Base-by-base conservation (phyloP, 2,113 vertebrate genomes). In the Myiagra hebetior region DNA sequence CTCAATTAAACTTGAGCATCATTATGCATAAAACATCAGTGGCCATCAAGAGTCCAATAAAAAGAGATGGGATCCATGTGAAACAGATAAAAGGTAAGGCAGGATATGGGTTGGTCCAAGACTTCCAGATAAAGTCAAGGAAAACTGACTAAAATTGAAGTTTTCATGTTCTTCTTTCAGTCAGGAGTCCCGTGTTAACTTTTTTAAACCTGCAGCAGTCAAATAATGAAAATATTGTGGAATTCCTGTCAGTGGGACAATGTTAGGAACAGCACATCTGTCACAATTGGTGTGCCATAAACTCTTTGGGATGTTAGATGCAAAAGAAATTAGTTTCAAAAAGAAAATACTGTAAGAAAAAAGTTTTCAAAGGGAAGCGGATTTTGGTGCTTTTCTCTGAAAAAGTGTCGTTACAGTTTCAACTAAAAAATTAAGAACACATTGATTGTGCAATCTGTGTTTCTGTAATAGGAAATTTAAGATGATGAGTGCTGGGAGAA, bases 1-100 rank as follows among this genome's bases (percentile, higher is more conserved):
- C 95, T 98, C 98, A 98, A 98, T 98, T 98, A 98, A 97, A 98
- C 97, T 96, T 91, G 94, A 97, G 96, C 96, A 98, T 97, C 96
- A 97, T 98, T 98, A 97, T 97, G 95, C 92, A 97, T 97, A 97
- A 98, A 98, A 93, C 87, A 98, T 97, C 97, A 98, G 92, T 91
- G 94, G 87, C 87, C 94, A 95, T 69, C 96, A 73, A 77, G 97
- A 97, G 95, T 72, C 96, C 93, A 94, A 97, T 97, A 98, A 97
- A 97, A 97, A 87, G 69, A 95, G 96, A 89, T 65, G 46, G 72
- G 95, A 92, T 97, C 96, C 95, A 42, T 96, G 89, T 93, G 95
- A 97, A 95, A 92, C 77, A 97, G 84, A 77, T 91, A 88, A 97
- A 96, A 98, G 95, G 87, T 97, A 97, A 98, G 87, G 57, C 62